phyloP scores from a whole-genome alignment of 1,140 invertebrate genomes.

The Macrocentrus cingulum region DNA sequence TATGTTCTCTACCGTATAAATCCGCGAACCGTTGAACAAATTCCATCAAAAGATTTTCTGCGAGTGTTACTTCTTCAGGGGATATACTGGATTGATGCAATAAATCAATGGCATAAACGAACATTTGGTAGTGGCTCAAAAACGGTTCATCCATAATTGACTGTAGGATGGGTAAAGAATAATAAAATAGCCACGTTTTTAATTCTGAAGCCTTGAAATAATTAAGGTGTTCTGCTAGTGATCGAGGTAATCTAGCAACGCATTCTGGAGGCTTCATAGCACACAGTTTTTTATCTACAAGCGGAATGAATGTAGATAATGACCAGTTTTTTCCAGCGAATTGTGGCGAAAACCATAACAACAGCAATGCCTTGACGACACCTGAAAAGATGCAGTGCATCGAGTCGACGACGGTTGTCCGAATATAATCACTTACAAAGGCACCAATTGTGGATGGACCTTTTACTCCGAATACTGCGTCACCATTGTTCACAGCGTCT shows the following conservation, averaged over 20 bases:
- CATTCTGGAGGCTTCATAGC: conserved; percentile 27
- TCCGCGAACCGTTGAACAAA: conserved; percentile 5
- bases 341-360: conserved; percentile 27
- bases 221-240: background rate
- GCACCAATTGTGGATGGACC: conserved; percentile 17
- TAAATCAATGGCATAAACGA: conserved; percentile 15
- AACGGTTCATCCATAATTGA: conserved; percentile 18
- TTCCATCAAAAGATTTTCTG: background rate
- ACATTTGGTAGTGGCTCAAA: conserved; percentile 23
- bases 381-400: conserved; percentile 29
- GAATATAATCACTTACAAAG: conserved; percentile 20
- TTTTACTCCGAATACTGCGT: conserved; percentile 14
- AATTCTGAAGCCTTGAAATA: conserved; percentile 27
- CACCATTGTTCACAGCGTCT: background rate
- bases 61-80: conserved; percentile 9
- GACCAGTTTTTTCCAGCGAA: conserved; percentile 16
- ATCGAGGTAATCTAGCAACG: conserved; percentile 9
- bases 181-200: conserved; percentile 23
- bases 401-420: conserved; percentile 25
- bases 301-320: conserved; percentile 5
- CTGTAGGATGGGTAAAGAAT: conserved; percentile 21
- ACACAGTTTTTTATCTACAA: conserved; percentile 19
- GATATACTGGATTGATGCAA: conserved; percentile 17
- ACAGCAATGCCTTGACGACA: conserved; percentile 22
- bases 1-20: conserved; percentile 16